Conservation (phyloP, 2,797 vertebrate genomes). For the Sardinella longiceps region DNA sequence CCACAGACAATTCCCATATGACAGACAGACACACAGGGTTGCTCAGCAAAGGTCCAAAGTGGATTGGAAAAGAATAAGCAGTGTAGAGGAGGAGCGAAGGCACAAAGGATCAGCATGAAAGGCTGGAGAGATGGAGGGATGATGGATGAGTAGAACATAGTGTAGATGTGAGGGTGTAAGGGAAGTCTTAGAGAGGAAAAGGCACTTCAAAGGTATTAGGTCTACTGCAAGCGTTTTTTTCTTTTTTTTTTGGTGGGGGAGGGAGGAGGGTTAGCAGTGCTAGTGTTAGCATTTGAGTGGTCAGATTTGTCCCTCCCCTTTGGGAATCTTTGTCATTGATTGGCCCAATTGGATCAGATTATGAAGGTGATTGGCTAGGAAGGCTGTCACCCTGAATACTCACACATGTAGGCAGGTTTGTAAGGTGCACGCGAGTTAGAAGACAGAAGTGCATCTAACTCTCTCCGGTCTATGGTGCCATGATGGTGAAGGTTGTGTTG, state of each 20-base stretch:
- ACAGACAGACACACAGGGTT: not conserved
- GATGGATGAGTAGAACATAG: conserved; percentile 11
- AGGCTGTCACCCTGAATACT: conserved; percentile 73
- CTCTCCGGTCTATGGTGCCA: conserved; percentile 87
- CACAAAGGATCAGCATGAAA: conserved; percentile 12
- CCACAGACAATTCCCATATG: not conserved
- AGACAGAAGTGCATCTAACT: conserved; percentile 92
- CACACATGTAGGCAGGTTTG: conserved; percentile 94
- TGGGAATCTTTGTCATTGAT: conserved; percentile 28
- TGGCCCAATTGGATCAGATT: conserved; percentile 49
- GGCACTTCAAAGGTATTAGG: conserved; percentile 25
- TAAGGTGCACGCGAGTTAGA: conserved; percentile 90
- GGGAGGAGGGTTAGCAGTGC: conserved; percentile 3
- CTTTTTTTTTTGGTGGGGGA: too few relatives aligned
- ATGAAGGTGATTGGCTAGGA: conserved; percentile 42
- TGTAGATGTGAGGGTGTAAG: conserved; percentile 20
- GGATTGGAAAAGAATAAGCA: not conserved
- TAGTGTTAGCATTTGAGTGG: conserved; percentile 49
- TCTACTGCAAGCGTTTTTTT: not conserved
- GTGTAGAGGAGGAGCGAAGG: conserved; percentile 21
- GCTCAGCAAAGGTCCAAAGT: conserved; percentile 18
- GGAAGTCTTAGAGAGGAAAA: conserved; percentile 22
- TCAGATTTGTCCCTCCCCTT: conserved; percentile 40
- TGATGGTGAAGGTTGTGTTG: conserved; percentile 70
- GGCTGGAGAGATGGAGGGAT: conserved; percentile 29